These are phyloP conservation scores for Hipparchia sbordonii DNA, from an alignment of 2,888 invertebrate genomes.

Conservation along the genomic window DNA sequence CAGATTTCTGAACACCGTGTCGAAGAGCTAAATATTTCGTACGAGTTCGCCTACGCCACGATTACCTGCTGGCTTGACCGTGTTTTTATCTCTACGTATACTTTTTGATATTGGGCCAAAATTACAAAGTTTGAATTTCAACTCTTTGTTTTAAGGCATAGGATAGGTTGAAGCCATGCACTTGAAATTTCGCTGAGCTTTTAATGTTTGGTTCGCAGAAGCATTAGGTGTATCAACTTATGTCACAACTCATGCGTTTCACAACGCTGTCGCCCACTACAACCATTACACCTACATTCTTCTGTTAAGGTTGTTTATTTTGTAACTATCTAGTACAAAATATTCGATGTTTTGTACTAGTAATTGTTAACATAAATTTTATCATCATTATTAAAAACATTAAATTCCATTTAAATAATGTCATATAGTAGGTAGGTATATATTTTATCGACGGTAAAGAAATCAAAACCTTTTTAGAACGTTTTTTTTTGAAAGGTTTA, in stretches of 20 bases:
- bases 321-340: constrained; percentile 20
- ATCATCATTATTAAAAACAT: not conserved
- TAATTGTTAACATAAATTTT: not conserved
- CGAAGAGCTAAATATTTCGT: constrained; percentile 56
- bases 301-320: constrained; percentile 50
- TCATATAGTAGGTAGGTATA: not conserved
- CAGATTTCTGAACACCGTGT: constrained; percentile 53
- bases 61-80: constrained; percentile 57
- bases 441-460: not conserved
- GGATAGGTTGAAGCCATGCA: constrained; percentile 31
- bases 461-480: not conserved
- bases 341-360: not conserved
- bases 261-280: constrained; percentile 63
- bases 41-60: constrained; percentile 60
- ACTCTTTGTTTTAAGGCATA: constrained; percentile 31
- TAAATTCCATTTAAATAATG: not conserved
- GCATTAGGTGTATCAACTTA: constrained; percentile 45
- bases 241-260: constrained; percentile 62
- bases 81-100: constrained; percentile 52
- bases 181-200: constrained; percentile 38
- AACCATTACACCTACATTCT: constrained; percentile 58
- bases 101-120: constrained; percentile 47
- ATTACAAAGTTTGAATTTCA: constrained; percentile 10
- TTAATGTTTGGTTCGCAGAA: constrained; percentile 54
- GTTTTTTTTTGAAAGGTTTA: not conserved